Evolutionary conservation across 2,113 vertebrate species (phyloP), one percentile per base, ranked within the genome.

Genomic region (Cyprinodon tularosa): DNA sequence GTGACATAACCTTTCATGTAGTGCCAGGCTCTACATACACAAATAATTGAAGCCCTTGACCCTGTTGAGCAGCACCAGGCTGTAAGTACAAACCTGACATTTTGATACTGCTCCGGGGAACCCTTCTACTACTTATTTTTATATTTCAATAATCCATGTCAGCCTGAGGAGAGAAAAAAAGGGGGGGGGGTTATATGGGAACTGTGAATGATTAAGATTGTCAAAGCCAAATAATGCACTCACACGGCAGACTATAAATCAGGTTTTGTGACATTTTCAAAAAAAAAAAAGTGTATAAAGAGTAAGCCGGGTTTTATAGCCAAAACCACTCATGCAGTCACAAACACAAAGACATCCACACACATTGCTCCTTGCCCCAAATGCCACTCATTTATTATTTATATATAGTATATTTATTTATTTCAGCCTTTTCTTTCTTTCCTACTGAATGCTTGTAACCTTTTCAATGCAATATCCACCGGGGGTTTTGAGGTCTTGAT

Each of bases 31-130:
- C 95, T 95, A 96, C 95, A 94, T 95, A 98, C 96, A 98, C 97
- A 97, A 97, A 97, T 98, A 99, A 99, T 98, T 97, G 96, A 97
- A 96, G 97, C 97, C 96, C 96, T 98, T 99, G 98, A 99, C 97
- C 98, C 96, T 95, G 96, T 96, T 96, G 93, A 94, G 88, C 96
- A 92, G 94, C 96, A 95, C 94, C 95, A 92, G 95, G 95, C 96
- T 96, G 96, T 97, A 98, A 97, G 96, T 98, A 99, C 97, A 98
- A 97, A 97, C 96, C 96, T 99, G 98, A 99, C 98, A 99, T 99
- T 99, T 99, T 96, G 96, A 97, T 97, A 96, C 96, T 84, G 96
- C 97, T 96, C 93, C 94, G 87, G 96, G 96, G 93, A 83, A 95
- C 94, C 96, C 86, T 95, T 95, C 94, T 89, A 92, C 95, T 92